Evolutionary conservation across 2,113 vertebrate genomes (phyloP).

Genomic region (Neofelis nebulosa): DNA sequence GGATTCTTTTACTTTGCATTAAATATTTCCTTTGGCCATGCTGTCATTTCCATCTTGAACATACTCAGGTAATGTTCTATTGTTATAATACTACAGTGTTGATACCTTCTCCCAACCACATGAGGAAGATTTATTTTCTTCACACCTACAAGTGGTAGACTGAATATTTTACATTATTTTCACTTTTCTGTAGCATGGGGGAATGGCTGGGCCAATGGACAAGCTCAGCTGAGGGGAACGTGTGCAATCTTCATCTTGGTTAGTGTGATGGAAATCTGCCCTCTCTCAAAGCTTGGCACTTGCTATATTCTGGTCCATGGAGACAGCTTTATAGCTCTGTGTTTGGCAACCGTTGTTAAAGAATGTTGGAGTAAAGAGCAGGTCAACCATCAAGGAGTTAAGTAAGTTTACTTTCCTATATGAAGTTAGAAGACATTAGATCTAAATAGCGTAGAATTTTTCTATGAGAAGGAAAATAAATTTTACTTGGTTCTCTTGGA

Average conservation of each 20-base stretch:
- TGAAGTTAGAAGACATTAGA: neutral
- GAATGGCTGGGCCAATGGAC: neutral
- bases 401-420: neutral
- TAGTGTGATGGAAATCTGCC: neutral
- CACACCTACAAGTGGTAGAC: neutral
- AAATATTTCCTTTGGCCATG: neutral
- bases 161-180: neutral
- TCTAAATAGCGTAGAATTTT: neutral
- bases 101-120: neutral
- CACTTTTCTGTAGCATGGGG: neutral
- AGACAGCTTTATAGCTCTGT: neutral
- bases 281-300: neutral
- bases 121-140: slow-evolving; percentile 13
- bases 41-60: neutral
- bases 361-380: neutral
- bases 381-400: neutral
- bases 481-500: neutral
- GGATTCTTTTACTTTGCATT: neutral
- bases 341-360: slow-evolving; percentile 15
- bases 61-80: neutral
- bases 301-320: neutral
- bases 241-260: neutral
- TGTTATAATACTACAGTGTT: neutral
- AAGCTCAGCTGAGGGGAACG: neutral
- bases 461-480: neutral